Base-by-base conservation (phyloP, 2,888 invertebrate species). In the Synergus japonicus region DNA sequence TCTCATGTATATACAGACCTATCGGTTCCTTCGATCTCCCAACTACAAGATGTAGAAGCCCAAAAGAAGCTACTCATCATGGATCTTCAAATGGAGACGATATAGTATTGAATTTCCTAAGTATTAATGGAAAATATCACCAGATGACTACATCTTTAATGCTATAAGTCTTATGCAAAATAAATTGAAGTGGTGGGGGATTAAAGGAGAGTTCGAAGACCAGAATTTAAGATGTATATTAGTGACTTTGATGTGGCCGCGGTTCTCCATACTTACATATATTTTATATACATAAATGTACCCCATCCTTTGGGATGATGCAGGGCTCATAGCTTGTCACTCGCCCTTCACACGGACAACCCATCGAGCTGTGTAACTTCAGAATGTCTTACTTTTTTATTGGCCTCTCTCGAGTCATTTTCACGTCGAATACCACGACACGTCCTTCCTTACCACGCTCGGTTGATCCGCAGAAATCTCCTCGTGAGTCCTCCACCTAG, bases 251-350 rank as follows among this genome's bases (percentile, higher is more conserved):
- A 84, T 84, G 83, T 82, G 83, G 82, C 83, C 83, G 83, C 83
- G 83, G 78, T 83, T 82, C 82, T 63, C 22, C 22, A 63, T 29
- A 58, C 18, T 18, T 44, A 1, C 44, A 44, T 44, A 44, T 44
- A 10, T 43, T 43, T 43, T 9, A 58, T n/a, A 58, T 18, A 82
- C 81, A 82, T 82, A 82, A 81, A 83, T 78, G 79, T 73, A 81
- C 81, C 80, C 78, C 78, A 80, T 82, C 80, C 41, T 78, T 80
- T 81, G 82, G 80, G 78, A 79, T 87, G 86, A 84, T 84, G 83
- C 84, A 85, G 84, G 88, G 86, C 88, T 89, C 90, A 88, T 87
- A 86, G 89, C 90, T 90, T 91, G 91, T 91, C 91, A 91, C 89
- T 73, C 91, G 88, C 86, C 85, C 83, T 87, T 88, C 85, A 83